phyloP scores from a whole-genome alignment of 2,113 vertebrate genomes.

The Passer montanus region DNA sequence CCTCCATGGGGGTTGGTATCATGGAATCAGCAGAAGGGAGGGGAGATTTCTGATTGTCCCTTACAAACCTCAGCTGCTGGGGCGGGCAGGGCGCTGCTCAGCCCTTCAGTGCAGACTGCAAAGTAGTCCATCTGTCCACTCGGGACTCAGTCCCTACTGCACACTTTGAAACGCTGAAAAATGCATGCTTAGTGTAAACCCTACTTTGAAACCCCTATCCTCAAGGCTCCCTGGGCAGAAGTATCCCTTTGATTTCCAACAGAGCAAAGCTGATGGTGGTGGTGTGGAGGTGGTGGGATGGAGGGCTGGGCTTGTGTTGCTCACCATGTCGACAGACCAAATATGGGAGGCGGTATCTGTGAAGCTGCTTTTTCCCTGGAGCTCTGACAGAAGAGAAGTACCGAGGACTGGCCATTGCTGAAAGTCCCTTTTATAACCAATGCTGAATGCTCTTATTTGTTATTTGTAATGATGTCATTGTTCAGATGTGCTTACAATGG shows the following conservation, averaged over 20 bases:
- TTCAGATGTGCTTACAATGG: background rate
- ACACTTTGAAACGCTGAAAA: background rate
- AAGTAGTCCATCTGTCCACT: background rate
- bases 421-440: background rate
- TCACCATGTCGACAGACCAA: rapidly evolving
- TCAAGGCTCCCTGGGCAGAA: background rate
- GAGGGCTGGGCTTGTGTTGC: background rate
- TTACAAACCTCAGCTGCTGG: background rate
- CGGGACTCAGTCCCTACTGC: rapidly evolving
- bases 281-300: background rate
- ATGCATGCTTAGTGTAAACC: background rate
- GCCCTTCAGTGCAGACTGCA: background rate
- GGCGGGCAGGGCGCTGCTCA: background rate
- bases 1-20: rapidly evolving
- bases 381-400: background rate
- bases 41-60: background rate
- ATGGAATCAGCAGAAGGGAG: rapidly evolving
- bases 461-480: background rate
- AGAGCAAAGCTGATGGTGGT: background rate
- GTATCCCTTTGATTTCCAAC: background rate
- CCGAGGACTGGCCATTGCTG: background rate
- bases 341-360: background rate
- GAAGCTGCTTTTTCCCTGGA: background rate
- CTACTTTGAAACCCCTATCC: background rate
- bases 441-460: rapidly evolving